A percentile compares a stretch with the other conserved stretches of the same genome.
Evolutionary conservation across 2,797 vertebrate species (phyloP).

Genomic region (Spondyliosoma cantharus): DNA sequence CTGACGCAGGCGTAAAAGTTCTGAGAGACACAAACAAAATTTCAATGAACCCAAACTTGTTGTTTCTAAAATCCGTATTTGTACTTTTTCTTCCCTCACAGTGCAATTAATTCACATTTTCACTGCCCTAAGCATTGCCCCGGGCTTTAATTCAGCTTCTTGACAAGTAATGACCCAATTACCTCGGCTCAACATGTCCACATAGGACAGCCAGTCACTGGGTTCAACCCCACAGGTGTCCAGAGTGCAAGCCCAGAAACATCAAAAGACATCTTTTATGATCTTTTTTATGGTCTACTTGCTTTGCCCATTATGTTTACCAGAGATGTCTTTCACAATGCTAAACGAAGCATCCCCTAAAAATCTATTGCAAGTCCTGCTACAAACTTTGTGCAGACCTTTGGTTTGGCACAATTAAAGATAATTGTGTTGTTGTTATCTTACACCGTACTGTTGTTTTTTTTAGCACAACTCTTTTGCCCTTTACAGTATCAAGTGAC

Average conservation of each 20-base stretch:
- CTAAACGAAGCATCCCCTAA: conserved; percentile 51
- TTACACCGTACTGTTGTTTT: neutral
- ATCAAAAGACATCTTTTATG: conserved; percentile 75
- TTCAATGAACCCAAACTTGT: neutral
- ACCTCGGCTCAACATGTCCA: conserved; percentile 49
- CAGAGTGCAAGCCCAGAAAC: conserved; percentile 65
- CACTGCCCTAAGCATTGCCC: conserved; percentile 11
- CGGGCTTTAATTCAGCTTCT: conserved; percentile 49
- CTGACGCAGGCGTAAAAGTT: neutral
- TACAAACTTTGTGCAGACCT: conserved; percentile 18
- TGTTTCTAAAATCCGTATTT: neutral
- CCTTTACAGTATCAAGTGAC: too few species aligned
- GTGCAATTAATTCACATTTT: conserved; percentile 32
- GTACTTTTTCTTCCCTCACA: neutral
- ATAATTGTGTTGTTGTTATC: neutral
- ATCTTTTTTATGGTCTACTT: conserved; percentile 72
- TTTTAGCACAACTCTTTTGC: neutral
- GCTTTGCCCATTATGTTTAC: conserved; percentile 63
- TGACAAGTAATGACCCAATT: conserved; percentile 68
- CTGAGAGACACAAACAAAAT: neutral
- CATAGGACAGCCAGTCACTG: conserved; percentile 62
- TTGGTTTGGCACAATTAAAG: conserved; percentile 15
- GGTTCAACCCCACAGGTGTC: conserved; percentile 79
- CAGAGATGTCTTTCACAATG: conserved; percentile 59
- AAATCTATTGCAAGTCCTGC: conserved; percentile 16